Evolutionary conservation across 2,797 vertebrate species (phyloP).

Genomic region (Vespertilio murinus): DNA sequence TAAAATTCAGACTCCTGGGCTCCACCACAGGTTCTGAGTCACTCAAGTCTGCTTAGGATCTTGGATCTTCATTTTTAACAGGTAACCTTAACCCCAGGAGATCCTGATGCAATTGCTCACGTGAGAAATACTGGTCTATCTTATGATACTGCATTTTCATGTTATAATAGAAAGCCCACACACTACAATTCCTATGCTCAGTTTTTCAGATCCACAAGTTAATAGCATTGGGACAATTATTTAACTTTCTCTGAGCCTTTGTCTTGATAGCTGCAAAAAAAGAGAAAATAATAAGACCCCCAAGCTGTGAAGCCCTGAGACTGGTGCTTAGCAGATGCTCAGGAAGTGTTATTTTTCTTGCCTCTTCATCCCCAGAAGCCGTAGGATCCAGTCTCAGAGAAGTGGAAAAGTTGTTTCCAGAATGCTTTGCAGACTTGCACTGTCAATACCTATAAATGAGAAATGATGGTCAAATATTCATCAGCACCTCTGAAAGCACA

Average conservation of each 20-base stretch:
- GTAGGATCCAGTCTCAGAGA: background rate
- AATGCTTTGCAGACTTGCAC: background rate
- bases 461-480: conserved; percentile 31
- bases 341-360: conserved; percentile 2
- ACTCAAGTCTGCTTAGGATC: background rate
- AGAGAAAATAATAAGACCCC: background rate
- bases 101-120: background rate
- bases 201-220: background rate
- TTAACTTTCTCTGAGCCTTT: conserved; percentile 17
- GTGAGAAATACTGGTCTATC: background rate
- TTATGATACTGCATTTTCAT: background rate
- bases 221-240: background rate
- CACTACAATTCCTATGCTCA: background rate
- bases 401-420: background rate
- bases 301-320: background rate
- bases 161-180: background rate
- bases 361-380: background rate
- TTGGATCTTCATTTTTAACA: background rate
- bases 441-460: background rate
- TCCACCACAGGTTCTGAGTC: background rate
- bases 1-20: conserved; percentile 4
- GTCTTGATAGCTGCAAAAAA: background rate
- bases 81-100: background rate
- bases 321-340: background rate
- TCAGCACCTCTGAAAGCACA: conserved; percentile 11